Base-by-base conservation (phyloP, 2,113 vertebrate species). In the Dasyprocta punctata region DNA sequence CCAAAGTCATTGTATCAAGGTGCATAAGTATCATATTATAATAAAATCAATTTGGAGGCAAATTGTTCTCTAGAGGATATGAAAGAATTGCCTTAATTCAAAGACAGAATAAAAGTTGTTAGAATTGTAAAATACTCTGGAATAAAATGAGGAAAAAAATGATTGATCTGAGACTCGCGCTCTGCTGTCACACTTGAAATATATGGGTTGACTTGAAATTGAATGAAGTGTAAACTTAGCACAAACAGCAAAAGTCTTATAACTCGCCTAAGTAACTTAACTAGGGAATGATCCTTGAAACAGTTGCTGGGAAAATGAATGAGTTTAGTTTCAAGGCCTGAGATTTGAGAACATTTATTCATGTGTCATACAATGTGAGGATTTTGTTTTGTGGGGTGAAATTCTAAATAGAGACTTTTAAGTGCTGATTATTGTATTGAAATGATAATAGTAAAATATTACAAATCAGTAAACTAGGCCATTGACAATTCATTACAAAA, bases 361-460 rank as follows among this genome's bases (percentile, higher is more conserved):
- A 10, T 0, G 0, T 22, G 22, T 54, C 12, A 14, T 12, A 95
- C 58, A 69, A 4, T 69, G 26, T n/a, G 2, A 30, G 7, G n/a
- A 36, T 61, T 96, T 19, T 63, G 12, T 56, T 22, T 30, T 63
- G 33, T 67, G 28, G 67, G 56, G 28, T 28, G 8, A 84, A 69
- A 28, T 1, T 89, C 33, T 5, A 67, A 61, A 4, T 38, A 69
- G 54, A 28, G 3, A 36, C 5, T 44, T 38, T 24, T 41, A 41
- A 75, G 22, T 26, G 38, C 20, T 24, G 38, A 3, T 10, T 7
- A 20, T 44, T 41, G 71, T 26, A 19, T 83, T 86, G 61, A 41
- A 26, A 69, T 6, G 69, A 38, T 73, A 52, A 63, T 69, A 47
- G 54, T 73, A 83, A 75, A 89, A 54, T 44, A 41, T 11, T 94